Conservation (phyloP, 2,888 invertebrate species). For the Hermodice carunculata region DNA sequence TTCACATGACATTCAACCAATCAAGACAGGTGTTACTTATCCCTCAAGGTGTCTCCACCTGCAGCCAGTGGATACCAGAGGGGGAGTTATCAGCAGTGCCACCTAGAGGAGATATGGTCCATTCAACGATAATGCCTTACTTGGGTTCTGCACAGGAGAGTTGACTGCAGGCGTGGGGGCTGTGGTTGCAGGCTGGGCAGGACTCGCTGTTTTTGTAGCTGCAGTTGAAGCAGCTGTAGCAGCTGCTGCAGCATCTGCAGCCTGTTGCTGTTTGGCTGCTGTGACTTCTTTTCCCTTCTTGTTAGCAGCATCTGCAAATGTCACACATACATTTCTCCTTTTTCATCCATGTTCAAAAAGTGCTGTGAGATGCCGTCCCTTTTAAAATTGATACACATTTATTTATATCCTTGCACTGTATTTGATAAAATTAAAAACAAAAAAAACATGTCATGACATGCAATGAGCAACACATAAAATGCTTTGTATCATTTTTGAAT, state of each 20-base stretch:
- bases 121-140: too few species aligned
- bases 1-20: too few species aligned
- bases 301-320: slow-evolving; percentile 11
- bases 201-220: slow-evolving; percentile 6
- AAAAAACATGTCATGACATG: not conserved
- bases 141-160: too few species aligned
- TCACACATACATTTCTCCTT: not conserved
- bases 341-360: not conserved
- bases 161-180: too few species aligned
- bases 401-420: not conserved
- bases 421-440: not conserved
- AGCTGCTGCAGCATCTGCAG: slow-evolving; percentile 1
- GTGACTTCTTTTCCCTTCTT: slow-evolving; percentile 24
- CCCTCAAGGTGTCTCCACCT: too few species aligned
- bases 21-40: too few species aligned
- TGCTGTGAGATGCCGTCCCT: not conserved
- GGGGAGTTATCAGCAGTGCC: too few species aligned
- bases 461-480: too few species aligned
- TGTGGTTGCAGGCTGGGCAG: not conserved
- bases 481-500: too few species aligned
- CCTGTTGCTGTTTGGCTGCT: not conserved
- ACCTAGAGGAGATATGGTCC: too few species aligned
- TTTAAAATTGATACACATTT: too few species aligned
- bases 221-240: slow-evolving; percentile 7
- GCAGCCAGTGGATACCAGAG: too few species aligned